A percentile compares a stretch with the other conserved stretches of the same genome.
phyloP scores from a whole-genome alignment of 2,888 invertebrate genomes.

The Eupithecia subfuscata region DNA sequence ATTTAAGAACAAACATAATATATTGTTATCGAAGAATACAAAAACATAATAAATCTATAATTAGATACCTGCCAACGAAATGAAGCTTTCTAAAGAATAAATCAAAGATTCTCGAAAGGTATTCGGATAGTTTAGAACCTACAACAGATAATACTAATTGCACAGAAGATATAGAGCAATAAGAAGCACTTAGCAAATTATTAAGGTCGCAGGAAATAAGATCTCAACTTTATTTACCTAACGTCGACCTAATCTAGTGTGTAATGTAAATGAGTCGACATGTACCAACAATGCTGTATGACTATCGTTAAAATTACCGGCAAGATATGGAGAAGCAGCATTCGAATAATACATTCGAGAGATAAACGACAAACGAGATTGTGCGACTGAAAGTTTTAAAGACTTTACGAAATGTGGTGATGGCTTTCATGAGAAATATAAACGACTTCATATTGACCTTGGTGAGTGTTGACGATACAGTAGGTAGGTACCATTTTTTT shows the following conservation, averaged over 20 bases:
- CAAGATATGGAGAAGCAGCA: slow-evolving; percentile 54
- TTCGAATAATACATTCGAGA: slow-evolving; percentile 64
- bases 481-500: neutral
- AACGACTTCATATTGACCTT: slow-evolving; percentile 58
- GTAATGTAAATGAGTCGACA: slow-evolving; percentile 66
- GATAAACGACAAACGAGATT: slow-evolving; percentile 64
- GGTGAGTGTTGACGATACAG: slow-evolving; percentile 52
- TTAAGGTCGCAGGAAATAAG: slow-evolving; percentile 70
- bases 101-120: neutral
- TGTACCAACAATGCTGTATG: slow-evolving; percentile 66
- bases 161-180: neutral
- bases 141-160: neutral
- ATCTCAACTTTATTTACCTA: slow-evolving; percentile 73
- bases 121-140: neutral
- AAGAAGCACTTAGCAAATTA: slow-evolving; percentile 15
- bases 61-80: neutral
- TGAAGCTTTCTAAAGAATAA: neutral
- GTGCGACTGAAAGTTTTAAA: slow-evolving; percentile 53
- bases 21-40: neutral
- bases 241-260: slow-evolving; percentile 70
- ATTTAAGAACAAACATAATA: neutral
- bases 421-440: slow-evolving; percentile 61
- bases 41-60: neutral
- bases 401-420: slow-evolving; percentile 56
- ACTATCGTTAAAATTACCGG: slow-evolving; percentile 64